A percentile compares a stretch with the other conserved stretches of the same genome.
These are phyloP conservation scores for Pseudococcus longispinus DNA, from an alignment of 2,888 invertebrate genomes.

Conservation along the genomic window DNA sequence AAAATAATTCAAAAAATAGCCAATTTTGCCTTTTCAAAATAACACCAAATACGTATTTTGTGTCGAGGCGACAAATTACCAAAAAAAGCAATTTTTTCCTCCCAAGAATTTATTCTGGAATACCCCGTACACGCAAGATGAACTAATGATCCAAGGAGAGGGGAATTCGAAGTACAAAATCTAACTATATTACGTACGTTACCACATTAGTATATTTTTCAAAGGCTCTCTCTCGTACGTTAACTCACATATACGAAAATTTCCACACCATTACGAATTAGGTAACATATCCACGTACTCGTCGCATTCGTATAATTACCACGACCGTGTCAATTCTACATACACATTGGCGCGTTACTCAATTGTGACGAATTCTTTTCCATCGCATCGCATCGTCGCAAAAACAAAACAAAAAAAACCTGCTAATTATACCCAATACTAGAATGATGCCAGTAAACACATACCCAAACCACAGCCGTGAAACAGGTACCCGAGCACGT, in stretches of 20 bases:
- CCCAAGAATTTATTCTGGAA: no score
- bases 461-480: neutral
- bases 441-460: neutral
- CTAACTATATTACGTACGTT: no score
- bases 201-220: neutral
- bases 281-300: neutral
- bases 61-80: no score
- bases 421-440: neutral
- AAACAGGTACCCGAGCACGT: neutral
- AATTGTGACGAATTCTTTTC: slow-evolving; percentile 13
- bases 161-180: no score
- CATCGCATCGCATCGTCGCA: neutral
- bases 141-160: no score
- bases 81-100: no score
- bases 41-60: no score
- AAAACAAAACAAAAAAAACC: neutral
- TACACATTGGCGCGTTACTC: neutral
- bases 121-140: no score
- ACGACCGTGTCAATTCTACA: neutral
- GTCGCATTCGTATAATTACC: neutral
- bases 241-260: no score
- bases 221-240: neutral
- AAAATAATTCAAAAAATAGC: no score
- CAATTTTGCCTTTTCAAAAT: no score
- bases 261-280: neutral